Conservation (phyloP, 2,797 vertebrate genomes). For the Crocodylus rhombifer region DNA sequence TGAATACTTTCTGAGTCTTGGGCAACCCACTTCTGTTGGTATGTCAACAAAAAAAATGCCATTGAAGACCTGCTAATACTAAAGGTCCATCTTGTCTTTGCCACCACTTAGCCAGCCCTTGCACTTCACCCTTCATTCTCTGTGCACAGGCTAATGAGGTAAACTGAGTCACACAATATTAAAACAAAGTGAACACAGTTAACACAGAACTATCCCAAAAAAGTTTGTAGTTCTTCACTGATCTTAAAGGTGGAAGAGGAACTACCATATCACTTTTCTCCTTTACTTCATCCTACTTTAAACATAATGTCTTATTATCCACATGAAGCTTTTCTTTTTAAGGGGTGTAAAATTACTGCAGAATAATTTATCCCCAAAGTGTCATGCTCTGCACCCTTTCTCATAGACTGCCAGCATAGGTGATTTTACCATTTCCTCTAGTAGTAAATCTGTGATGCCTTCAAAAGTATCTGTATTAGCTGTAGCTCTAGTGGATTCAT, state of each 20-base stretch:
- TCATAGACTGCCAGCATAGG: neutral
- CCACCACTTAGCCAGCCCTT: too few species aligned
- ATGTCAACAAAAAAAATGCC: too few species aligned
- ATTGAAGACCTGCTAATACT: too few species aligned
- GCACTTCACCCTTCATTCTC: too few species aligned
- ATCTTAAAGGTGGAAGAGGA: neutral
- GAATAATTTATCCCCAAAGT: neutral
- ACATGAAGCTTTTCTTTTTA: neutral
- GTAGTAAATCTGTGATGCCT: rapidly evolving
- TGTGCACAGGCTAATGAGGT: too few species aligned
- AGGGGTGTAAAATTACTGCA: neutral
- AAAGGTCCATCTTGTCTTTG: too few species aligned
- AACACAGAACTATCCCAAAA: too few species aligned
- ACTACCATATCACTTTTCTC: neutral
- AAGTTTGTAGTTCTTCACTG: too few species aligned
- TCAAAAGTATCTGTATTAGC: neutral
- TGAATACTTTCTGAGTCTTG: too few species aligned
- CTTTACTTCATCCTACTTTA: neutral
- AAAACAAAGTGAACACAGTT: too few species aligned
- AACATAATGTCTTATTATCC: neutral
- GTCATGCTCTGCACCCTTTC: neutral
- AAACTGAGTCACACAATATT: too few species aligned
- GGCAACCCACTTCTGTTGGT: too few species aligned
- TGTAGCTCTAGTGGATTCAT: neutral
- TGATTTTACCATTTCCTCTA: neutral